Base-by-base conservation (phyloP, 2,113 vertebrate species). In the Pseudopodoces humilis region DNA sequence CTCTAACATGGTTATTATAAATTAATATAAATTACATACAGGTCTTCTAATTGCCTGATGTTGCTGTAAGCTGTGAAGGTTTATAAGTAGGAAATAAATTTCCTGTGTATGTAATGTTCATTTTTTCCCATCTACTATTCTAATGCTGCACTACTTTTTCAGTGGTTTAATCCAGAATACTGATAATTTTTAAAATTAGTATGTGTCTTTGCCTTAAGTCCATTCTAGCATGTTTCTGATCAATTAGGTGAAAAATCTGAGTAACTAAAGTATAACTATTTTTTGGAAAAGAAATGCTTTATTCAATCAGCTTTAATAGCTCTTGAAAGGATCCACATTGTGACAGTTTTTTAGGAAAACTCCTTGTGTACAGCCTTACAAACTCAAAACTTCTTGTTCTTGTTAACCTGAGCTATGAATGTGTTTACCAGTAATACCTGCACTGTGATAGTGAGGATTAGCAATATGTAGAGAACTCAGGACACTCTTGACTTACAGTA, bases 401-500 rank as follows among this genome's bases (percentile, higher is more conserved):
- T 74, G 27, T 93, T 88, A 79, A 88, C 50, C 50, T 86, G 94
- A 94, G 95, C 83, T 94, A 46, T 81, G 83, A 96, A 78, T 86
- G 68, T 96, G 94, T 94, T 95, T 91, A 95, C 85, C 14, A 33
- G 80, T 90, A 81, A 77, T 94, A 88, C 47, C 92, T 86, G 83
- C 92, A 97, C 96, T 97, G 96, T 97, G 96, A 97, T 94, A 84
- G 39, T 70, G 86, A 93, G 83, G 94, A 83, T 67, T 92, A 88
- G 92, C 95, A 96, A 93, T 96, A 97, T 0, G 1, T 86, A 88
- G 94, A 80, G 86, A 97, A 97, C 96, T 97, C 95, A 94, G 95
- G 96, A 97, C 93, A 55, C 83, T 88, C 53, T 86, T 91, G 62
- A 95, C 28, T 71, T 88, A 62, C 1, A 44, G 56, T 49, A 74